A percentile compares a stretch with the other conserved stretches of the same genome.
These are phyloP conservation scores for Solea solea DNA, from an alignment of 2,113 vertebrate genomes.

Conservation along the genomic window DNA sequence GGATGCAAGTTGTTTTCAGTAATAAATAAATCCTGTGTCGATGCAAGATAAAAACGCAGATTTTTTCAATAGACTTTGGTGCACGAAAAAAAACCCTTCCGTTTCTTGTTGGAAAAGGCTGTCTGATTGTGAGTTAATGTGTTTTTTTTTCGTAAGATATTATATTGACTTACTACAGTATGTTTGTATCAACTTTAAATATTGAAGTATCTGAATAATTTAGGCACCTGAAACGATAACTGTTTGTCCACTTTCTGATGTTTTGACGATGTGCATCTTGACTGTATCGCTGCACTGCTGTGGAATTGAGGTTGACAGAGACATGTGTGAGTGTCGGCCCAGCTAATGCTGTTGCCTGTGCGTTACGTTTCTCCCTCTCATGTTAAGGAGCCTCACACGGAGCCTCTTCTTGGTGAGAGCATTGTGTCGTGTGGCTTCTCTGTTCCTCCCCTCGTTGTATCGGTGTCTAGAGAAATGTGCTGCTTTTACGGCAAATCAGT, in stretches of 20 bases:
- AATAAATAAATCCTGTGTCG: too few relatives aligned
- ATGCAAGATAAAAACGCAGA: too few relatives aligned
- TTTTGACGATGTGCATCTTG: background rate
- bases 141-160: too few relatives aligned
- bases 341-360: constrained; percentile 69
- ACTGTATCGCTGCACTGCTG: background rate
- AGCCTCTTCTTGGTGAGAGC: constrained; percentile 78
- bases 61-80: too few relatives aligned
- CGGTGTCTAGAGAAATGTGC: constrained; percentile 40
- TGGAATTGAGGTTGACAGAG: background rate
- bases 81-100: too few relatives aligned
- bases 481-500: constrained; percentile 51
- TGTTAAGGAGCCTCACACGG: constrained; percentile 74
- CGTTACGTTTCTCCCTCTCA: constrained; percentile 68
- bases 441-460: constrained; percentile 26
- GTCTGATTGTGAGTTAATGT: too few relatives aligned
- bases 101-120: too few relatives aligned
- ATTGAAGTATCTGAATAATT: too few relatives aligned
- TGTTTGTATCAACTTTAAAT: background rate
- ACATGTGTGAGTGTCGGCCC: constrained; percentile 13
- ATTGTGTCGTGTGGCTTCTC: constrained; percentile 62
- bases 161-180: too few relatives aligned
- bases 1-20: too few relatives aligned
- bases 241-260: background rate
- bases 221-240: background rate